Evolutionary conservation across 2,797 vertebrate genomes (phyloP), one percentile per base, ranked within the genome.

Genomic region (Halcyon smyrnensis): DNA sequence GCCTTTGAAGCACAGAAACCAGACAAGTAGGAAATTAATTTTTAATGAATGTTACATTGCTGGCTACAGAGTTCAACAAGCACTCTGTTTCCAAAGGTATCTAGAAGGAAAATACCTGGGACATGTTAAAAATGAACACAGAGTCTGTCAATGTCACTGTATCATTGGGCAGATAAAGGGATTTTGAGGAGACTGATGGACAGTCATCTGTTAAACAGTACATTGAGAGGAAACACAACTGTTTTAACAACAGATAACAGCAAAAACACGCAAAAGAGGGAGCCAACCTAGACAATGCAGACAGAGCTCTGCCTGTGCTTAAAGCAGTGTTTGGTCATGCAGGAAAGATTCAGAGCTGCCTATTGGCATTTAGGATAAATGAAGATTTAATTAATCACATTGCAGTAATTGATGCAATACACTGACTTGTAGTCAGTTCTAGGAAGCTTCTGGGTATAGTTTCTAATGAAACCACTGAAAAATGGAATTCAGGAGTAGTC

Each of bases 1-100:
- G 25, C 71, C 57, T 51, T 94, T 88, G 79, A 93, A 94, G 14
- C 62, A 75, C 59, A 79, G 91, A 93, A 84, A 91, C 27, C 23
- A 84, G 62, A 62, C 79, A 88, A 82, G 53, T 11, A 87, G 48
- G 57, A 91, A 84, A 96, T 86, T 43, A 83, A 87, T 91, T 95
- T 96, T 87, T 94, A 92, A 93, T 77, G 37, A 89, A 88, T 88
- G 89, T 78, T 88, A 41, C 88, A 45, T 43, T 89, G 73, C 69
- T 68, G 20, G 24, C 50, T 84, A 65, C 64, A 69, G 79, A 92
- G 69, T 84, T 95, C 89, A 94, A 81, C 45, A 78, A 81, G 32
- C 50, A 15, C 27, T 83, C 21, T 74, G 10, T 90, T 85, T 94
- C 39, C n/a, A 65, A 71, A 69, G 25, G 11, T 75, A 68, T 39